Evolutionary conservation across 2,113 vertebrate genomes (phyloP), one percentile per base, ranked within the genome.

Genomic region (Atractosteus spatula): DNA sequence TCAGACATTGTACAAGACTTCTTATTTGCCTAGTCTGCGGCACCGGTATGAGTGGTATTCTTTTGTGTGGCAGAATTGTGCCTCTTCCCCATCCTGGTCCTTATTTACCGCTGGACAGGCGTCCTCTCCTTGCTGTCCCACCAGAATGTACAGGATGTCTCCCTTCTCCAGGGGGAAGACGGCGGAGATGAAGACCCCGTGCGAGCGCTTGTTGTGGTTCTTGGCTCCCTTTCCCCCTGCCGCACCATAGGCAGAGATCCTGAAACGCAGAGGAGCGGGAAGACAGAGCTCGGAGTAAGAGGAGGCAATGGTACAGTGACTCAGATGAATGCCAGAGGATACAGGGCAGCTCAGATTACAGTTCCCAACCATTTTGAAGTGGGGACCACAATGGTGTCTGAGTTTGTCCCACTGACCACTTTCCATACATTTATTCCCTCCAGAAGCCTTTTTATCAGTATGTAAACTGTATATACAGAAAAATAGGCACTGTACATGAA

Each of bases 121-220:
- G 63, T 96, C 95, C 74, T 96, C 94, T 68, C 94, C 94, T 84
- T 94, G 95, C 77, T 96, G 96, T n/a, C 95, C 94, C 75, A 94
- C 92, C 76, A 96, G 85, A 76, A 95, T 94, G 80, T 96, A 94
- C 55, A 96, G 89, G 61, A 86, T 77, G 61, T 96, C 94, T 67
- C 92, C 91, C 77, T 91, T 92, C 79, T 95, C 84, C 57, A 96
- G 88, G 56, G 89, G 86, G 80, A 95, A 96, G 74, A 90, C 88
- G 59, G 92, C 94, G 0, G 95, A 95, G 82, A 96, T 92, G 84
- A 97, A 93, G 77, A 97, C 87, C 0, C 95, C 95, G 0, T 93
- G 93, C 64, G 90, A 95, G 61, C 92, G 92, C 80, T 94, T 94
- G 82, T 94, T 93, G 88, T 94, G 93, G 85, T 94, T 97, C 85